Conservation (phyloP, 2,113 vertebrate species). For the Piaya cayana region DNA sequence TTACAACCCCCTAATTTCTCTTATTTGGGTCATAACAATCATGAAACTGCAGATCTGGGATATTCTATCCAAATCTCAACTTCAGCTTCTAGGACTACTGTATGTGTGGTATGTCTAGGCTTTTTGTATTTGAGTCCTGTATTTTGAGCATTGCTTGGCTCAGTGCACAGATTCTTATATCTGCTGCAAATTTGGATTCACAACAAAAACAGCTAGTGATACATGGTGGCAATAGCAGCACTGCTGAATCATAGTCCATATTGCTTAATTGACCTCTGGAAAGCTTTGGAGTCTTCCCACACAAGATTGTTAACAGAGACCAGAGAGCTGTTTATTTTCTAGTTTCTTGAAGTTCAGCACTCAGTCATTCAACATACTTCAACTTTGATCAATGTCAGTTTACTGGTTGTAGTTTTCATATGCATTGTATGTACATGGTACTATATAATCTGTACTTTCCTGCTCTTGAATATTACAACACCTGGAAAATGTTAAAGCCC, state of each 20-base stretch:
- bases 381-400: neutral
- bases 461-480: neutral
- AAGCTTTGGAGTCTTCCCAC: neutral
- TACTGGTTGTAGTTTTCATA: neutral
- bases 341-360: neutral
- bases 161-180: neutral
- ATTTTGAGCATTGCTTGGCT: neutral
- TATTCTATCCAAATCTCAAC: neutral
- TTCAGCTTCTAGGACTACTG: neutral
- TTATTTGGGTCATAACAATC: too few relatives aligned
- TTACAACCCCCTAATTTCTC: too few relatives aligned
- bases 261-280: neutral
- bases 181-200: neutral
- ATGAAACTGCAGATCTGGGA: neutral
- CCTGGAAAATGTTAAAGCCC: neutral
- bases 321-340: neutral
- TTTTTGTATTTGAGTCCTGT: neutral
- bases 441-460: neutral
- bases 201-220: neutral
- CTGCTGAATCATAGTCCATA: neutral
- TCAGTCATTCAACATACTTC: neutral
- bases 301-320: neutral
- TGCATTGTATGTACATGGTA: neutral
- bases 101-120: neutral
- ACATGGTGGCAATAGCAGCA: neutral